These are phyloP conservation scores for Clytia hemisphaerica DNA, from an alignment of 30 jellyfish, hydroid and myxozoan species.

Conservation along the genomic window DNA sequence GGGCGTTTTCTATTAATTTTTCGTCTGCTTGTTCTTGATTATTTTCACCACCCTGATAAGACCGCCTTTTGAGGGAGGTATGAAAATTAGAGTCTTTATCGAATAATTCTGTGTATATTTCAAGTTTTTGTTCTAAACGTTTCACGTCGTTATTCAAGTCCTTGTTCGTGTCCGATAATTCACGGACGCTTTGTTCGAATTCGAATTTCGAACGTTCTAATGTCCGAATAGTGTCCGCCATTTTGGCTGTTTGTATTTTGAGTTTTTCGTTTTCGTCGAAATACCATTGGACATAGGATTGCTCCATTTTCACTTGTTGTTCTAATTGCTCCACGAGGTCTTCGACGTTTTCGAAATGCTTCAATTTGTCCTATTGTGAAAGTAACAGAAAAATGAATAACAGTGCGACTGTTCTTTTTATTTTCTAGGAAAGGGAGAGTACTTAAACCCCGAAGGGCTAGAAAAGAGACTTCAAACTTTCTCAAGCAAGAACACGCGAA, in stretches of 20 bases:
- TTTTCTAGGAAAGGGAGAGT: no score
- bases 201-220: constrained; percentile 23
- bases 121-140: constrained; percentile 26
- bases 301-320: constrained; percentile 17
- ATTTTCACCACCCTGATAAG: no score
- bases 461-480: not conserved
- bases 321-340: constrained; percentile 35
- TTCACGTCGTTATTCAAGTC: constrained; percentile 28
- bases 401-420: not conserved
- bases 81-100: constrained; percentile 20
- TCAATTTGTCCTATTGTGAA: constrained; percentile 11
- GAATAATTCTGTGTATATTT: constrained; percentile 16
- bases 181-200: constrained; percentile 12
- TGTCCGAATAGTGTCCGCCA: constrained; percentile 28
- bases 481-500: not conserved
- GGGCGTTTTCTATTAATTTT: constrained; percentile 22
- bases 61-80: constrained; percentile 23
- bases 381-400: not conserved
- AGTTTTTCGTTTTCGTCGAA: constrained; percentile 29
- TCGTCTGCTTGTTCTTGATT: constrained; percentile 26
- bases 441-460: no score
- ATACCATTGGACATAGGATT: constrained; percentile 35
- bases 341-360: constrained; percentile 31
- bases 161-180: not conserved
- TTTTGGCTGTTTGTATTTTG: constrained; percentile 13